Conservation (phyloP, 2,888 invertebrate species). For the Mimas tiliae region DNA sequence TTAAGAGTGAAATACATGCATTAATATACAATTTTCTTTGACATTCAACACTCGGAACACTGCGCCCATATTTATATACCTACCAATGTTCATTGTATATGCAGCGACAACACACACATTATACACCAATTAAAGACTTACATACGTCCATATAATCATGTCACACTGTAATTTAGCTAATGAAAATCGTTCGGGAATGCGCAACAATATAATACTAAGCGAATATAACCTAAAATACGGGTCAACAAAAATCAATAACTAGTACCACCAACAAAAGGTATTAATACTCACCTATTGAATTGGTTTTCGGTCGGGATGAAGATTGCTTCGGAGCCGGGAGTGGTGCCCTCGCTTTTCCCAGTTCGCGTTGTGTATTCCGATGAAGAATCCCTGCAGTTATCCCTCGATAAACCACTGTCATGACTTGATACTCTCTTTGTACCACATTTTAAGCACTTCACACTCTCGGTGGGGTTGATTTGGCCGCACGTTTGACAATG, state of each 20-base stretch:
- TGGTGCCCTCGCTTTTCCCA: slow-evolving; percentile 76
- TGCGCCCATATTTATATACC: slow-evolving; percentile 37
- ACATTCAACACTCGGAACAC: slow-evolving; percentile 25
- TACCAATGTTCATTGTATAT: slow-evolving; percentile 56
- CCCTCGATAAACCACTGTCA: slow-evolving; percentile 78
- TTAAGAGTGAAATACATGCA: neutral
- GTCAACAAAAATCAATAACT: slow-evolving; percentile 78
- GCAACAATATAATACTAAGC: slow-evolving; percentile 68
- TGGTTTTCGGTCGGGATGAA: slow-evolving; percentile 72
- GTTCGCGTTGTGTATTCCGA: slow-evolving; percentile 72
- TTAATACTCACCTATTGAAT: slow-evolving; percentile 71
- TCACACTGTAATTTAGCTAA: slow-evolving; percentile 64
- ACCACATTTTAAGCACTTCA: slow-evolving; percentile 93
- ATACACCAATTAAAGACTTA: slow-evolving; percentile 66
- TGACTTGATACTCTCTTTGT: slow-evolving; percentile 86
- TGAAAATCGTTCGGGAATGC: slow-evolving; percentile 61
- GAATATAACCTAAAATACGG: slow-evolving; percentile 78
- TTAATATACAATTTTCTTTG: slow-evolving; percentile 10
- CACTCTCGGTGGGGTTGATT: slow-evolving; percentile 94
- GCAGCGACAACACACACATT: slow-evolving; percentile 52
- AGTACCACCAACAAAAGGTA: slow-evolving; percentile 63
- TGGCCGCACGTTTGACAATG: slow-evolving; percentile 94
- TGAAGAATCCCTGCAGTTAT: slow-evolving; percentile 72
- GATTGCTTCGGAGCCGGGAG: slow-evolving; percentile 75
- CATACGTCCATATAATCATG: slow-evolving; percentile 54